phyloP scores from a whole-genome alignment of 2,888 invertebrate species.

The Fabriciana adippe region DNA sequence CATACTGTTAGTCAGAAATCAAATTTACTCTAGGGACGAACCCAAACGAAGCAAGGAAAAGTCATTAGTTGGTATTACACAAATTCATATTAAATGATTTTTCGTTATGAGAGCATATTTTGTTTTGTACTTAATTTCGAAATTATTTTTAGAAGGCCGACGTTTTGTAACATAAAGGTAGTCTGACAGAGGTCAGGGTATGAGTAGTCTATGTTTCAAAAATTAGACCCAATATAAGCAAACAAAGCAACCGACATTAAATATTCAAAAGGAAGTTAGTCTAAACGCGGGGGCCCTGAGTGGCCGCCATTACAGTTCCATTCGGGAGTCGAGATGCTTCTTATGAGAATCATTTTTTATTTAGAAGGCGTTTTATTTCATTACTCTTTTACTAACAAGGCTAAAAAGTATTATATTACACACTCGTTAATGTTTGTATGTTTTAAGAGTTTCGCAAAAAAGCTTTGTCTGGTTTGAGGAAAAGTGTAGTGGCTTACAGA shows the following conservation, averaged over 20 bases:
- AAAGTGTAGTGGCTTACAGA: slow-evolving; percentile 7
- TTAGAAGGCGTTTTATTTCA: slow-evolving; percentile 57
- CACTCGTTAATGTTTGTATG: slow-evolving; percentile 20
- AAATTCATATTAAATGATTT: too few species aligned
- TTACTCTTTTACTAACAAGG: slow-evolving; percentile 42
- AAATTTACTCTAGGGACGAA: too few species aligned
- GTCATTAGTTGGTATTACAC: too few species aligned
- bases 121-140: not conserved
- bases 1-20: too few species aligned
- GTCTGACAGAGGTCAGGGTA: slow-evolving; percentile 6
- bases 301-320: slow-evolving; percentile 55
- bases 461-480: slow-evolving; percentile 12
- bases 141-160: slow-evolving; percentile 1
- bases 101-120: not conserved
- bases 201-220: slow-evolving; percentile 23
- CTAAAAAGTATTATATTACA: slow-evolving; percentile 30
- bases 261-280: slow-evolving; percentile 64
- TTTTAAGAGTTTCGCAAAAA: slow-evolving; percentile 1
- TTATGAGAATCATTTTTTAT: slow-evolving; percentile 59
- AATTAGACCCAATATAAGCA: slow-evolving; percentile 42
- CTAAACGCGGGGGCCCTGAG: slow-evolving; percentile 54
- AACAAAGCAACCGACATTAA: slow-evolving; percentile 58
- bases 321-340: slow-evolving; percentile 47
- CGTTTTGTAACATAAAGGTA: not conserved
- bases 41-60: too few species aligned